Base-by-base conservation (phyloP, 2,113 vertebrate species). In the Isichthys henryi region DNA sequence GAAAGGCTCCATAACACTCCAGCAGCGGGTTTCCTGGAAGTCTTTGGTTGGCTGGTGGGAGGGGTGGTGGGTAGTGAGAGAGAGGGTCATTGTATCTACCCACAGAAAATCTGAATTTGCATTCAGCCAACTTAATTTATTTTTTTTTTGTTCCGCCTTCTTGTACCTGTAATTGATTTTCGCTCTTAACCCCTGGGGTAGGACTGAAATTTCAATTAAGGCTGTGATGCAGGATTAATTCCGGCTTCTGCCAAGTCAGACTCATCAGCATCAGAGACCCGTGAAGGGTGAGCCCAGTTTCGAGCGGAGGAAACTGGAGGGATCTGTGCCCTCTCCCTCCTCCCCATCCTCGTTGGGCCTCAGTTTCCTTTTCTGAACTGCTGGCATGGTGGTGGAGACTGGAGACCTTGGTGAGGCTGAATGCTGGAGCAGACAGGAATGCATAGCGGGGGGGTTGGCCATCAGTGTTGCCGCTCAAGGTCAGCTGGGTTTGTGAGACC, bases 141-240 rank as follows among this genome's bases (percentile, higher is more conserved):
- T 85, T 39, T 9, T 27, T 74, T 17, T 52, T 46, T 39, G 9
- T 53, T 86, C 23, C n/a, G 13, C 49, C 27, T 53, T 35, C 50
- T 53, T 27, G 27, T 53, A 56, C 49, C 48, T 35, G 48, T 86
- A 53, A 53, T 39, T 84, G 7, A 10, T 84, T 84, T 84, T 84
- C 15, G 17, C 39, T 48, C 27, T 35, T 52, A 86, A 86, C n/a
- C 85, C 85, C 49, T 52, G n/a, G 48, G 48, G 27, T 86, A 8
- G 43, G 49, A 48, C 48, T 86, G 53, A 82, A 89, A 82, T 80
- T 43, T 89, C 39, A 52, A 52, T 86, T 52, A 88, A 88, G 56
- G 17, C 87, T 88, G 27, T 3, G 56, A 23, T 45, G 9, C 87
- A 45, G 53, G 15, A 27, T 88, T 77, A 39, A 9, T 39, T 27